These are phyloP conservation scores for Acyrthosiphon pisum DNA, from an alignment of 1,140 invertebrate species.

Conservation along the genomic window DNA sequence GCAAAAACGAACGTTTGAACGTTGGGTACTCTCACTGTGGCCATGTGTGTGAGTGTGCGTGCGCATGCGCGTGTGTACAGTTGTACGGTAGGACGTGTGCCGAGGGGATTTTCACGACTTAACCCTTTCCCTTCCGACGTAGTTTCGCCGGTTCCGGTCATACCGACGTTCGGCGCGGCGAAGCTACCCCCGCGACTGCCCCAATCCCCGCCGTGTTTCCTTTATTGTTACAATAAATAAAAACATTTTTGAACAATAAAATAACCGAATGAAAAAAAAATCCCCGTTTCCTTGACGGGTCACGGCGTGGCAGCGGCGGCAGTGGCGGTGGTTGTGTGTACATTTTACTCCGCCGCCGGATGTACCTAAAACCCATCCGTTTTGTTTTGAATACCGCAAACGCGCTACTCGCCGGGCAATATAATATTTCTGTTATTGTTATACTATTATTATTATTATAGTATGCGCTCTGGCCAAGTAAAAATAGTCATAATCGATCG, in stretches of 20 bases:
- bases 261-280: background rate
- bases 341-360: slow-evolving; percentile 3
- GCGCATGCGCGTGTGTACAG: too few species aligned
- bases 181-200: background rate
- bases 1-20: background rate
- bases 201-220: slow-evolving; percentile 32
- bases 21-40: background rate
- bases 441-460: background rate
- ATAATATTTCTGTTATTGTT: slow-evolving; percentile 34
- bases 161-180: background rate
- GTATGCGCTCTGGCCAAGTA: background rate
- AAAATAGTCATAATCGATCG: slow-evolving; percentile 15
- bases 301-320: background rate
- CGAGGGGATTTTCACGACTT: slow-evolving; percentile 41
- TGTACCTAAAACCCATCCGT: slow-evolving; percentile 41
- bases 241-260: slow-evolving; percentile 24
- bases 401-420: background rate
- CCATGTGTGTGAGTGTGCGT: background rate
- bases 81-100: background rate
- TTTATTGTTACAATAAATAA: slow-evolving; percentile 55
- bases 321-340: background rate
- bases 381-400: background rate
- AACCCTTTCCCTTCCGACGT: background rate
- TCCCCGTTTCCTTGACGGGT: slow-evolving; percentile 34
- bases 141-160: slow-evolving; percentile 38